Base-by-base conservation (phyloP, 2,888 invertebrate genomes). In the Sphinx pinastri region DNA sequence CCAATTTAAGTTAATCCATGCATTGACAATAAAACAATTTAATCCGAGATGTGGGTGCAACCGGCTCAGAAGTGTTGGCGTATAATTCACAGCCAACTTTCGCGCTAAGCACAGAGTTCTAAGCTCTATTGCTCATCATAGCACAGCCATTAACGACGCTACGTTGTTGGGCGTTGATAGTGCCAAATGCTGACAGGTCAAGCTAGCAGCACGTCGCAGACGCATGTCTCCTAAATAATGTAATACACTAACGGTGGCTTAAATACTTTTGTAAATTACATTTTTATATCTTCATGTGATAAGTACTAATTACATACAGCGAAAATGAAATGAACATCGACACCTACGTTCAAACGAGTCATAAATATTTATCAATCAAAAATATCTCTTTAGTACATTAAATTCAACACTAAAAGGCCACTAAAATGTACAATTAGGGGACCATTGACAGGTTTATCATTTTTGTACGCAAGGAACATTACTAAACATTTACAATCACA, bases 101-200 rank as follows among this genome's bases (percentile, higher is more conserved):
- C 60, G 54, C 69, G 54, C 54, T 19, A 63, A 69, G 60, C 54
- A 63, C 45, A 63, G 54, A 69, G 74, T 76, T 38, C 77, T 72
- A 76, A 81, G 79, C 76, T 76, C 78, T 79, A 77, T 81, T 80
- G 80, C 79, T 79, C 79, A 79, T 79, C 81, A 81, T 83, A 85
- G 88, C 91, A 92, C 92, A 92, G 92, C 91, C 92, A 88, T 90
- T 63, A 60, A 6, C 45, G 63, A 49, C 63, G 63, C 63, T 80
- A 73, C 70, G 73, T 80, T 82, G 82, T 19, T 13, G 47, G 60
- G 60, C 47, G 63, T 8, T 63, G 31, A 10, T 58, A 19, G 16
- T 19, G 63, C 19, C 63, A 16, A 63, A 47, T 49, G 63, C 49
- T 63, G 63, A 63, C 63, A 49, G 63, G 16, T 71, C 70, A 71